Evolutionary conservation across 2,888 invertebrate genomes (phyloP), one percentile per base, ranked within the genome.

Genomic region (Thymelicus sylvestris): DNA sequence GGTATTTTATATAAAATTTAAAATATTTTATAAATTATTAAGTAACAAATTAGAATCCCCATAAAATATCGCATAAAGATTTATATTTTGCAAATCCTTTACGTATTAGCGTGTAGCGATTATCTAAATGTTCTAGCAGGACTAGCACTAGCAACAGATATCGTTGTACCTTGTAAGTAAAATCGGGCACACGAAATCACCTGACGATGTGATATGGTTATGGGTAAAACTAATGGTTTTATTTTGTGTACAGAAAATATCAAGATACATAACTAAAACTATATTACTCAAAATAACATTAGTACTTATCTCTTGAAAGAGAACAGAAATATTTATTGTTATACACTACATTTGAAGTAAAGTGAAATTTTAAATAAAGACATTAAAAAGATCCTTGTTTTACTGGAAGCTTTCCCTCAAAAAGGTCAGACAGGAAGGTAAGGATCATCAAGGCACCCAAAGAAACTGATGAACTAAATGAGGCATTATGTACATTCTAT

Each of bases 301-400:
- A 89, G 86, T 89, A 89, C 84, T 87, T 87, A 88, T 87, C 91
- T 81, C 80, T 80, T 75, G 72, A 76, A 85, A 91, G 89, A 90
- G 88, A 86, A 83, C 86, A 90, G 84, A 91, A 88, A 87, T 92
- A 92, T 93, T 90, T 91, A 92, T 90, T 93, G 92, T 93, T 92
- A 91, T 90, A 90, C 87, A 91, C 82, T 88, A 91, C 86, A 86
- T 87, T 87, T 84, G 85, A 83, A 70, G 59, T 79, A 78, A 86
- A 88, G 86, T 88, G 80, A 87, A 89, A 90, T 89, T 92, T 91
- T 91, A 89, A 93, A 91, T 92, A 93, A 93, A 93, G 90, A 90
- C 87, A 87, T 64, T 70, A 57, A 70, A 70, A 70, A 60, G 24
- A 70, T 70, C 19, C 24, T 39, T 65, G 65, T 70, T 70, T 70